A percentile compares a stretch with the other conserved stretches of the same genome.
Conservation (phyloP, 2,113 vertebrate species). For the Leucopsar rothschildi region DNA sequence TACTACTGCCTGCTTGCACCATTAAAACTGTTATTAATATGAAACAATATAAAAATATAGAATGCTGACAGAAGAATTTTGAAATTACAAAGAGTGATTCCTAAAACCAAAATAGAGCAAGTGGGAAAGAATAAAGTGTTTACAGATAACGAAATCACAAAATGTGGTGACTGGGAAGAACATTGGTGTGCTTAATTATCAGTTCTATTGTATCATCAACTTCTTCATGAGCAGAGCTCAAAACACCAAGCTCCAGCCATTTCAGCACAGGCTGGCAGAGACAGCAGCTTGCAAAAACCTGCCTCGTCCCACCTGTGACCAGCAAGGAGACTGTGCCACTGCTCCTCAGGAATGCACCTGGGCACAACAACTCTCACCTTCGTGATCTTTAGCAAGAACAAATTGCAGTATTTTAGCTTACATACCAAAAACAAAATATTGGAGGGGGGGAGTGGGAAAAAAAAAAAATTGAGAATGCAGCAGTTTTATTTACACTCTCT, state of each 20-base stretch:
- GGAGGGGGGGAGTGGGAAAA: fast-evolving
- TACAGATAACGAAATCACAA: not conserved
- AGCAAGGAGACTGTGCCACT: not conserved
- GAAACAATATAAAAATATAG: not conserved
- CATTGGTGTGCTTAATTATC: not conserved
- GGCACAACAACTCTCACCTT: not conserved
- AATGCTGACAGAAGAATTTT: not conserved
- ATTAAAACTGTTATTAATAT: not conserved
- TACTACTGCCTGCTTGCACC: not conserved
- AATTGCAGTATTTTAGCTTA: not conserved
- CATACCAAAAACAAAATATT: not conserved
- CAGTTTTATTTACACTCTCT: not conserved
- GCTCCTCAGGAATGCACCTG: not conserved
- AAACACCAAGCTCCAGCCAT: not conserved
- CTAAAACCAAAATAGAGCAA: not conserved
- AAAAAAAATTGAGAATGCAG: not conserved
- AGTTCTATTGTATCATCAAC: not conserved
- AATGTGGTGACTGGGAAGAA: not conserved
- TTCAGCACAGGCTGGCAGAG: not conserved
- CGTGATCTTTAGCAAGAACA: not conserved
- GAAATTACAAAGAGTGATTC: not conserved
- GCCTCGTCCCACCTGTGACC: not conserved
- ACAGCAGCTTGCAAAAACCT: not conserved
- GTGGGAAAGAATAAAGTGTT: not conserved
- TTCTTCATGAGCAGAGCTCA: not conserved